These are phyloP conservation scores for Meganola albula DNA, from an alignment of 2,888 invertebrate species.

Conservation along the genomic window DNA sequence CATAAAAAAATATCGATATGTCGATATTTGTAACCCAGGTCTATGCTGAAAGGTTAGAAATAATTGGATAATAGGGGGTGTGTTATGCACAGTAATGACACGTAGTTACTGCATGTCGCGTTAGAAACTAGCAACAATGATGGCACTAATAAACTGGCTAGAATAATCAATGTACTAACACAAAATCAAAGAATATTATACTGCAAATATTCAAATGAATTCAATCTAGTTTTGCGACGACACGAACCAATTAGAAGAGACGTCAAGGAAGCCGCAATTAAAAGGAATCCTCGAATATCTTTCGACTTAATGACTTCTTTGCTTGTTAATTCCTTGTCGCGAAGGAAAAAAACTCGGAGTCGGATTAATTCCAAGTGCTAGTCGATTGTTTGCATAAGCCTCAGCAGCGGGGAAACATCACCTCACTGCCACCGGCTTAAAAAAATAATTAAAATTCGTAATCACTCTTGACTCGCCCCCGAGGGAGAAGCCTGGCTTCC, in stretches of 20 bases:
- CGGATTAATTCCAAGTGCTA: constrained; percentile 77
- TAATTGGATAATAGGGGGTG: constrained; percentile 70
- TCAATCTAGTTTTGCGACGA: constrained; percentile 34
- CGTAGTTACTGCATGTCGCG: constrained; percentile 46
- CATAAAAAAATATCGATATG: too few species aligned
- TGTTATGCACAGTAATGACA: constrained; percentile 66
- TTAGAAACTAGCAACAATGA: constrained; percentile 28
- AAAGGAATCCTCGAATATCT: constrained; percentile 74
- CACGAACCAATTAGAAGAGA: constrained; percentile 73
- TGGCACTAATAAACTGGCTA: constrained; percentile 14
- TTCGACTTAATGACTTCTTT: constrained; percentile 77
- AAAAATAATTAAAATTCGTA: constrained; percentile 79
- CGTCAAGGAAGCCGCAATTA: constrained; percentile 73
- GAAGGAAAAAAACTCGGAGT: constrained; percentile 69
- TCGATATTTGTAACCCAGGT: too few species aligned
- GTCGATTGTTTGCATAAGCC: constrained; percentile 78
- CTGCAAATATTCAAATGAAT: constrained; percentile 52
- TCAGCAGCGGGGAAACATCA: constrained; percentile 70
- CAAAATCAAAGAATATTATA: constrained; percentile 11
- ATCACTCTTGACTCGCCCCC: constrained; percentile 75
- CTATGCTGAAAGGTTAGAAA: constrained; percentile 72
- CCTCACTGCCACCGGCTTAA: constrained; percentile 76
- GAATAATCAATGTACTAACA: constrained; percentile 6
- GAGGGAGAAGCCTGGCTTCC: constrained; percentile 51
- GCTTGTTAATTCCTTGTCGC: constrained; percentile 78